Percentiles rank a stretch among this genome's conserved stretches.
These are phyloP conservation scores for Dysidea cf. avara DNA, from an alignment of 37 sponge, comb jelly and placozoan genomes.

Conservation along the genomic window DNA sequence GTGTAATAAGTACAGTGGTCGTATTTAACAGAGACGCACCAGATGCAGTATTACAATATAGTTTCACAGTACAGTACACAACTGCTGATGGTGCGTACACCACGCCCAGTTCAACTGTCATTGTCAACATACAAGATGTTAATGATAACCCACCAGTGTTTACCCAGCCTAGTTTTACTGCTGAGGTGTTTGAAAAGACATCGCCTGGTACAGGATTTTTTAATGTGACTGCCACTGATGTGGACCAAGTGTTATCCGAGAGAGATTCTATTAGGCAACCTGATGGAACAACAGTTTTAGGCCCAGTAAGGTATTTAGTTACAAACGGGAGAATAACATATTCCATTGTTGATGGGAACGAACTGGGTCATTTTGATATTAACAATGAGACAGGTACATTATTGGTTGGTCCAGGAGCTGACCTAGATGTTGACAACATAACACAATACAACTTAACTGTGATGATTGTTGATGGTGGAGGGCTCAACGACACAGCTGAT, in stretches of 20 bases:
- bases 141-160: slow-evolving; percentile 70
- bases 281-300: background rate
- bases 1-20: no score
- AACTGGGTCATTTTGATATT: slow-evolving; percentile 44
- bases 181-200: slow-evolving; percentile 19
- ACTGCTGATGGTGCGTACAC: slow-evolving; percentile 16
- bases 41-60: slow-evolving; percentile 15
- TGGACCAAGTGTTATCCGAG: slow-evolving; percentile 29
- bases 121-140: slow-evolving; percentile 45
- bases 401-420: slow-evolving; percentile 10
- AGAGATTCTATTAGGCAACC: slow-evolving; percentile 14
- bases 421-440: slow-evolving; percentile 48
- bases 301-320: slow-evolving; percentile 25
- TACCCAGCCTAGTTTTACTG: slow-evolving; percentile 6
- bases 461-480: slow-evolving; percentile 57
- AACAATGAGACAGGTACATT: slow-evolving; percentile 50
- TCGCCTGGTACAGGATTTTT: slow-evolving; percentile 25
- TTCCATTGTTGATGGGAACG: slow-evolving; percentile 48
- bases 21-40: background rate
- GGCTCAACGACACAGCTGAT: slow-evolving; percentile 24
- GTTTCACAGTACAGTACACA: slow-evolving; percentile 34
- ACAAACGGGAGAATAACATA: slow-evolving; percentile 60
- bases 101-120: slow-evolving; percentile 19
- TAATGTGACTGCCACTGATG: slow-evolving; percentile 48
- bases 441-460: slow-evolving; percentile 62